Percentiles rank a stretch among this genome's conserved stretches.
Conservation (phyloP, 2,888 invertebrate species). For the Malacosoma neustria region DNA sequence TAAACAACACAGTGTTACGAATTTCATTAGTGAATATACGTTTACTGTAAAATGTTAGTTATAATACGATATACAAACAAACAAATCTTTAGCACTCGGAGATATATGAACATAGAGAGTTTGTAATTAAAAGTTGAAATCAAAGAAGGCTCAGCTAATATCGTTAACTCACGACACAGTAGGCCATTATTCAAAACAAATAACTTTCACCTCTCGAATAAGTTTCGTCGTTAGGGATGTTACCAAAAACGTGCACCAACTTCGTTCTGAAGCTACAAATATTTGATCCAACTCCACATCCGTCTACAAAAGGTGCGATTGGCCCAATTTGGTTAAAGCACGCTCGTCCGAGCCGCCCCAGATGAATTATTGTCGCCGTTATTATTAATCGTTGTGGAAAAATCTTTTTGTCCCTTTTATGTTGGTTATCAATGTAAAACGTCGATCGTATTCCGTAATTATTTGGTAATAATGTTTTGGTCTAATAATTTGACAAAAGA, state of each 20-base stretch:
- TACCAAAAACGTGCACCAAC: conserved; percentile 20
- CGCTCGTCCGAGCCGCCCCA: conserved; percentile 26
- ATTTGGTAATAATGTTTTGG: too few species aligned
- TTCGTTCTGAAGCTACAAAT: conserved; percentile 39
- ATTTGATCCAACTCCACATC: conserved; percentile 39
- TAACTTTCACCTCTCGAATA: not conserved
- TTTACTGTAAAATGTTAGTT: too few species aligned
- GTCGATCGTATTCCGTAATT: too few species aligned
- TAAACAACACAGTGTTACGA: too few species aligned
- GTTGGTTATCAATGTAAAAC: conserved; percentile 1
- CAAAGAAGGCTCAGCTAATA: not conserved
- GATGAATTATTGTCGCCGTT: conserved; percentile 28
- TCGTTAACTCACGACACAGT: not conserved
- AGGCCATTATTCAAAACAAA: not conserved
- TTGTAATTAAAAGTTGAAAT: too few species aligned
- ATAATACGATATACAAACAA: too few species aligned
- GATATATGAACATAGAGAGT: too few species aligned
- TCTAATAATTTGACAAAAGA: too few species aligned
- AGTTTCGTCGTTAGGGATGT: conserved; percentile 2
- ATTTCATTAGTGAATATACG: too few species aligned
- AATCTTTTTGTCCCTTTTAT: conserved; percentile 4
- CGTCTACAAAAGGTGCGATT: conserved; percentile 47
- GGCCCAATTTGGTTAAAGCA: conserved; percentile 53
- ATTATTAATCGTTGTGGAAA: conserved; percentile 12
- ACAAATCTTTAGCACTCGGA: too few species aligned